Evolutionary conservation across 2,797 vertebrate species (phyloP).

Genomic region (Hybognathus amarus): DNA sequence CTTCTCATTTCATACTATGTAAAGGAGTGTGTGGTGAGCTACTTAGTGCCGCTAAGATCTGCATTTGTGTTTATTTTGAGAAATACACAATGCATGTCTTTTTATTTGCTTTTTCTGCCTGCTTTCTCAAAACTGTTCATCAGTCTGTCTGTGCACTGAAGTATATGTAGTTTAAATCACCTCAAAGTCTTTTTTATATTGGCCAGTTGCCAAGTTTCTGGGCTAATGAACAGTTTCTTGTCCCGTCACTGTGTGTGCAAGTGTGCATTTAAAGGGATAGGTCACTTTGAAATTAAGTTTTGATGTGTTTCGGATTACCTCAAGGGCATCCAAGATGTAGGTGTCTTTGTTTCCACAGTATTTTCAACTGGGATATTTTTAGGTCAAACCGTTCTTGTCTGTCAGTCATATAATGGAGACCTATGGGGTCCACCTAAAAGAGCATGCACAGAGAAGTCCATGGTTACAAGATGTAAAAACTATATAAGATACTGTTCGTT

Average conservation of each 20-base stretch:
- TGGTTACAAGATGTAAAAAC: too few relatives aligned
- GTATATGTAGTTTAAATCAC: not conserved
- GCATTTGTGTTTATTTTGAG: conserved; percentile 3
- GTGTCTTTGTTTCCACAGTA: too few relatives aligned
- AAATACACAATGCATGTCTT: conserved; percentile 27
- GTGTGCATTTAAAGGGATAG: not conserved
- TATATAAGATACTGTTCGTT: too few relatives aligned
- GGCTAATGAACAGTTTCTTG: conserved; percentile 16
- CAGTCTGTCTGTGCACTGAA: not conserved
- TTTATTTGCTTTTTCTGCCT: not conserved
- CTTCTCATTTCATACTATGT: conserved; percentile 1
- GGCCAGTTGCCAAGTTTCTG: not conserved
- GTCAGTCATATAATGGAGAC: too few relatives aligned
- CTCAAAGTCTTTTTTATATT: not conserved
- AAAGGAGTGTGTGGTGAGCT: not conserved
- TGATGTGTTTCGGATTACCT: too few relatives aligned
- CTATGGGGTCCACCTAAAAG: too few relatives aligned
- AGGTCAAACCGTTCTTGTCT: too few relatives aligned
- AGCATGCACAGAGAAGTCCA: too few relatives aligned
- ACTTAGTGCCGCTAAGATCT: not conserved
- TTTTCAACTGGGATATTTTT: too few relatives aligned
- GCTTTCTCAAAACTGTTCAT: conserved; percentile 17
- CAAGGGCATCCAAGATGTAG: too few relatives aligned
- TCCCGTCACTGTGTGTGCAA: not conserved
- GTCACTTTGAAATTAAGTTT: too few relatives aligned